Evolutionary conservation across 2,113 vertebrate genomes (phyloP).

Genomic region (Brachypodius melanocephalos): DNA sequence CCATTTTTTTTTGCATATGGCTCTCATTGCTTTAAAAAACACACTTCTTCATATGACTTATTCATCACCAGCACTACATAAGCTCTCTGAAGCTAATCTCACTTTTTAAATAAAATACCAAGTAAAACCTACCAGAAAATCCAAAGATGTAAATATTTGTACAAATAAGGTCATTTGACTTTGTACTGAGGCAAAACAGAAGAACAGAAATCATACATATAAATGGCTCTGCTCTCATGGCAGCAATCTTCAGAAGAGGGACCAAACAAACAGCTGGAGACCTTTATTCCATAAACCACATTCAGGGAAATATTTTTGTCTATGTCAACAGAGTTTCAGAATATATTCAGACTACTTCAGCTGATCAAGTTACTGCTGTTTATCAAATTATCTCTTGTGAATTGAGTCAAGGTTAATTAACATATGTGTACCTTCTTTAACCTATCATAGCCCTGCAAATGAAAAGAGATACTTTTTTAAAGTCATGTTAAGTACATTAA

Average conservation of each 20-base stretch:
- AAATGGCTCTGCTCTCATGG: not conserved
- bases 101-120: not conserved
- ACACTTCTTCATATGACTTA: not conserved
- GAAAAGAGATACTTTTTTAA: not conserved
- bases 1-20: not conserved
- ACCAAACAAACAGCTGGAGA: not conserved
- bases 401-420: not conserved
- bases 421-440: not conserved
- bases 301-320: not conserved
- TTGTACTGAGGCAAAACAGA: not conserved
- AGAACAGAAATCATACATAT: not conserved
- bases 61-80: not conserved
- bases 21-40: not conserved
- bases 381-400: not conserved
- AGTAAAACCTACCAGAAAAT: not conserved
- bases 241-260: not conserved
- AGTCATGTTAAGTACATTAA: not conserved
- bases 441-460: not conserved
- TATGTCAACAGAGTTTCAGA: not conserved
- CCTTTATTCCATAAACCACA: not conserved
- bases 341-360: not conserved
- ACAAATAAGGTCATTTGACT: not conserved
- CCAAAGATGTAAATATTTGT: not conserved
- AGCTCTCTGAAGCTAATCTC: not conserved
- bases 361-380: not conserved